phyloP scores from a whole-genome alignment of 92 coral and sea anemone species.

The Umimayanthus chanpuru region DNA sequence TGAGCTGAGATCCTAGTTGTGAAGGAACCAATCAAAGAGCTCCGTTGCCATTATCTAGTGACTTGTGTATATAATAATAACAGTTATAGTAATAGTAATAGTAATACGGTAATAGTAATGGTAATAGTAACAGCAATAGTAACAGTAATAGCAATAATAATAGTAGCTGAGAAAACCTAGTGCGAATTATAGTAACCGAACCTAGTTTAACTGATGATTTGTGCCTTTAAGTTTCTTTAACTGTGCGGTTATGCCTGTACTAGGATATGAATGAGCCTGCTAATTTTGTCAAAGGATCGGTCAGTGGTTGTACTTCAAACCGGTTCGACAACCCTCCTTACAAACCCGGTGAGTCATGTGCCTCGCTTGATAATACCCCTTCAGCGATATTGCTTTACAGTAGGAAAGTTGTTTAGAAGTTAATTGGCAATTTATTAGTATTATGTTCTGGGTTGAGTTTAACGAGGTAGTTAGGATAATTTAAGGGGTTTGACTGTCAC shows the following conservation, averaged over 20 bases:
- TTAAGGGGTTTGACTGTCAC: too few relatives aligned
- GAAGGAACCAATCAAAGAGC: too few relatives aligned
- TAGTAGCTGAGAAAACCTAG: background rate
- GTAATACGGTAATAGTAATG: background rate
- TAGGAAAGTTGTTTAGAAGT: too few relatives aligned
- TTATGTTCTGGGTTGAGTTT: too few relatives aligned
- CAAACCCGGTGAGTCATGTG: conserved; percentile 76
- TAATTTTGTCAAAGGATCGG: conserved; percentile 85
- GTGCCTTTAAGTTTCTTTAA: too few relatives aligned
- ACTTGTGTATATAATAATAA: too few relatives aligned
- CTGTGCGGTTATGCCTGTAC: background rate
- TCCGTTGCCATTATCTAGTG: too few relatives aligned
- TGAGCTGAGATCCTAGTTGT: too few relatives aligned
- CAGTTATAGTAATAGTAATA: background rate
- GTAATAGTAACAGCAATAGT: background rate
- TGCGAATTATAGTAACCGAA: background rate
- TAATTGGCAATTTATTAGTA: too few relatives aligned
- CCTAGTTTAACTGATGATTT: background rate
- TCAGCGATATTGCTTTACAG: too few relatives aligned
- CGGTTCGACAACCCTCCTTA: conserved; percentile 90
- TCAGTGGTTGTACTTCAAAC: conserved; percentile 76
- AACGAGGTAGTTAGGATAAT: too few relatives aligned
- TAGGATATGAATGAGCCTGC: conserved; percentile 99
- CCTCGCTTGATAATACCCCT: background rate
- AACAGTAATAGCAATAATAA: background rate